These are phyloP conservation scores for Lycodopsis pacificus DNA, from an alignment of 2,797 vertebrate species.

Conservation along the genomic window DNA sequence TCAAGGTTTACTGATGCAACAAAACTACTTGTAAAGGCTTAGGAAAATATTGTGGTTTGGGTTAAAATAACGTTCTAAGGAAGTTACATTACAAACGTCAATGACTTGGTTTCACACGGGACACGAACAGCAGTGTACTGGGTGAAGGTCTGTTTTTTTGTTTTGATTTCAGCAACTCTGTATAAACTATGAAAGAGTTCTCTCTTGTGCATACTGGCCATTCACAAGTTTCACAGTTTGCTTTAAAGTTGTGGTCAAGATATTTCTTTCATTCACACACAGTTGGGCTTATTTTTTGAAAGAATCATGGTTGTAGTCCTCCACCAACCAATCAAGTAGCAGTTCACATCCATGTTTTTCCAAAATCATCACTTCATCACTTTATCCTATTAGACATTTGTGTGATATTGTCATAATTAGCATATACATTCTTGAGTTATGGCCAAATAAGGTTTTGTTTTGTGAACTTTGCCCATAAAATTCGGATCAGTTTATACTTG, in stretches of 20 bases:
- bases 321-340: background rate
- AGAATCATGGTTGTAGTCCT: background rate
- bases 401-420: background rate
- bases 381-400: background rate
- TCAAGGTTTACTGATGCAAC: background rate
- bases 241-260: background rate
- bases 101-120: background rate
- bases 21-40: background rate
- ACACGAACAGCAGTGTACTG: background rate
- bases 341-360: background rate
- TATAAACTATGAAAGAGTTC: background rate
- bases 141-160: background rate
- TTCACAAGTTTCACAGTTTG: background rate
- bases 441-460: background rate
- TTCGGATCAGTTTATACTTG: too few species aligned
- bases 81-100: background rate
- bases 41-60: too few species aligned
- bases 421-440: background rate
- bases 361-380: background rate
- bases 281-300: background rate
- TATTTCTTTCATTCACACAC: background rate
- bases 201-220: background rate
- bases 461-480: too few species aligned
- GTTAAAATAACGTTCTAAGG: background rate
- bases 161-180: background rate